These are phyloP conservation scores for Diuraphis noxia DNA, from an alignment of 1,140 invertebrate genomes.

Conservation along the genomic window DNA sequence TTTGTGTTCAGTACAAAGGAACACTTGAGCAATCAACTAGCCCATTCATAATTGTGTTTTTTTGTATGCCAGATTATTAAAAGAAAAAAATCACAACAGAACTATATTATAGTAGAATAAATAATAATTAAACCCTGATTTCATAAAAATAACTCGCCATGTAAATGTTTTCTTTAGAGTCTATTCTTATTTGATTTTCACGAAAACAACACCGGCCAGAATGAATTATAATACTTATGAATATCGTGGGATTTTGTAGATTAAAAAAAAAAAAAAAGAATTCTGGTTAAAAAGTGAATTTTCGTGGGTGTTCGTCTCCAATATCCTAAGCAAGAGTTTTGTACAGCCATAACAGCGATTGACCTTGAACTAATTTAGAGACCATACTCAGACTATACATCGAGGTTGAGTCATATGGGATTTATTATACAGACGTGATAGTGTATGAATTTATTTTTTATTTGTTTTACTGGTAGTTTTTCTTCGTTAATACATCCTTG, in stretches of 20 bases:
- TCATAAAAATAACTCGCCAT: not conserved
- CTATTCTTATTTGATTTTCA: not conserved
- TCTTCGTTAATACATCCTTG: not conserved
- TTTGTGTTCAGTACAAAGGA: not conserved
- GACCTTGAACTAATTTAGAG: conserved; percentile 42
- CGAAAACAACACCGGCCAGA: not conserved
- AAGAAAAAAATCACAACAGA: not conserved
- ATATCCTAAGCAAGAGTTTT: not conserved
- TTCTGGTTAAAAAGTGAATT: not conserved
- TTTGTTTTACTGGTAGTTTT: not conserved
- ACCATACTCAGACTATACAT: not conserved
- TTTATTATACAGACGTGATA: conserved; percentile 30
- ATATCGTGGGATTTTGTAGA: not conserved
- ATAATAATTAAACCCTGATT: not conserved
- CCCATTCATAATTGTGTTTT: not conserved
- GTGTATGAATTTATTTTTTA: not conserved
- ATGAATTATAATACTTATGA: not conserved
- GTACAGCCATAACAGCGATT: not conserved
- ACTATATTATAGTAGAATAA: not conserved
- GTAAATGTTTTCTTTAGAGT: not conserved
- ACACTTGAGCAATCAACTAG: not conserved
- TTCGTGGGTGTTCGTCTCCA: not conserved
- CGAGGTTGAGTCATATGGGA: conserved; percentile 6
- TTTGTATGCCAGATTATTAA: conserved; percentile 9
- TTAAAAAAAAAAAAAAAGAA: not conserved